phyloP scores from a whole-genome alignment of 1,140 invertebrate genomes.

The Hyposmocoma kahamanoa region DNA sequence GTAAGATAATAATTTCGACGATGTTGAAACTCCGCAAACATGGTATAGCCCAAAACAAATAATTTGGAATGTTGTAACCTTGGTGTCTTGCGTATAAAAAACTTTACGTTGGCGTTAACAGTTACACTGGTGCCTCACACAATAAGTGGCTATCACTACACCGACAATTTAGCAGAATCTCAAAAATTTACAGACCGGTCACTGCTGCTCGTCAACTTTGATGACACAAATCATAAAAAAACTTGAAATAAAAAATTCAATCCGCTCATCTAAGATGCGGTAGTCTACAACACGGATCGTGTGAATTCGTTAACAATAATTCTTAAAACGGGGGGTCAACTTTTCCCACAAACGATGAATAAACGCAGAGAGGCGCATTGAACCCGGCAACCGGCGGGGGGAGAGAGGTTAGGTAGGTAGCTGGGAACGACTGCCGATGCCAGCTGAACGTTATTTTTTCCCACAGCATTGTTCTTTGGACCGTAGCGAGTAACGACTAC shows the following conservation, averaged over 20 bases:
- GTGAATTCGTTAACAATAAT: conserved; percentile 71
- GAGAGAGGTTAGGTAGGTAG: conserved; percentile 64
- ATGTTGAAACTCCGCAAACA: conserved; percentile 59
- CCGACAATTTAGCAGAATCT: not conserved
- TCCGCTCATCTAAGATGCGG: conserved; percentile 45
- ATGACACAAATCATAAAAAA: not conserved
- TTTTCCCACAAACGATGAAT: conserved; percentile 73
- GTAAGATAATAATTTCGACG: conserved; percentile 57
- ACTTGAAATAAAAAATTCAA: conserved; percentile 4
- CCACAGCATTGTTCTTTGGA: conserved; percentile 73
- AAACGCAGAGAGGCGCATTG: conserved; percentile 70
- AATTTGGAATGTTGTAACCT: conserved; percentile 51
- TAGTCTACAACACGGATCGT: conserved; percentile 51
- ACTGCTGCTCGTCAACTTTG: too few species aligned
- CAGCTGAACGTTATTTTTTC: conserved; percentile 74
- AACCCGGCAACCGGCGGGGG: conserved; percentile 66
- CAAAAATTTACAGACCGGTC: too few species aligned
- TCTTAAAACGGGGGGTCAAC: conserved; percentile 69
- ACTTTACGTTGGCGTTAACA: conserved; percentile 16
- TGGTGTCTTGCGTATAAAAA: conserved; percentile 39
- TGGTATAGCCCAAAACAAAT: conserved; percentile 56
- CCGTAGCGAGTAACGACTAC: conserved; percentile 52
- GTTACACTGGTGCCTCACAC: conserved; percentile 21
- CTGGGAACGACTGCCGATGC: conserved; percentile 70
- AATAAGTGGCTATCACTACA: not conserved